Evolutionary conservation across 2,888 invertebrate species (phyloP).

Genomic region (Drosophila mimetica): DNA sequence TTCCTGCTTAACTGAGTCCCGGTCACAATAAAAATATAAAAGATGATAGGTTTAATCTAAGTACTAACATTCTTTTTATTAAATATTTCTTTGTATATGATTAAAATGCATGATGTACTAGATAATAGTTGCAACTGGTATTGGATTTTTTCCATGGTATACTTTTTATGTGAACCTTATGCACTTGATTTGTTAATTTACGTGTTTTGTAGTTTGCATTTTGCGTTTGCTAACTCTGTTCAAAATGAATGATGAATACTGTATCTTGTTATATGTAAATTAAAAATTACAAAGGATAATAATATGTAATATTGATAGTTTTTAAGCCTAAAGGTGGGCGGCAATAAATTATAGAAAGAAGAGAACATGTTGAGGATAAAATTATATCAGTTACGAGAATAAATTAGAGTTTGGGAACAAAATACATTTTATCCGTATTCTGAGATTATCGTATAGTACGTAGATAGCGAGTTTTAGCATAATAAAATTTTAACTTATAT

Average conservation of each 20-base stretch:
- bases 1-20: no score
- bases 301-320: conserved; percentile 25
- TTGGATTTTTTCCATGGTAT: conserved; percentile 68
- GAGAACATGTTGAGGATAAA: conserved; percentile 27
- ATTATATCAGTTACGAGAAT: conserved; percentile 48
- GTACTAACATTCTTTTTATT: conserved; percentile 74
- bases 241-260: conserved; percentile 39
- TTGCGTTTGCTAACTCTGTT: conserved; percentile 38
- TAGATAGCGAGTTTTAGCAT: conserved; percentile 32
- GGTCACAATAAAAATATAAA: background rate
- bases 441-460: conserved; percentile 55
- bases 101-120: conserved; percentile 74
- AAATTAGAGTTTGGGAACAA: conserved; percentile 50
- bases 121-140: conserved; percentile 70
- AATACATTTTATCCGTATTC: conserved; percentile 47
- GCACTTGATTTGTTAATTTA: conserved; percentile 53
- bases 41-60: conserved; percentile 29
- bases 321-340: conserved; percentile 59
- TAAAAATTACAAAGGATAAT: conserved; percentile 24
- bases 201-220: conserved; percentile 37
- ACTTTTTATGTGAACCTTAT: conserved; percentile 65
- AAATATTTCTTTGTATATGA: conserved; percentile 73
- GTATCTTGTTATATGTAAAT: conserved; percentile 23
- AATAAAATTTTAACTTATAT: conserved; percentile 58
- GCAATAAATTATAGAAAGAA: conserved; percentile 64